These are phyloP conservation scores for Horisme vitalbata DNA, from an alignment of 2,888 invertebrate species.

Conservation along the genomic window DNA sequence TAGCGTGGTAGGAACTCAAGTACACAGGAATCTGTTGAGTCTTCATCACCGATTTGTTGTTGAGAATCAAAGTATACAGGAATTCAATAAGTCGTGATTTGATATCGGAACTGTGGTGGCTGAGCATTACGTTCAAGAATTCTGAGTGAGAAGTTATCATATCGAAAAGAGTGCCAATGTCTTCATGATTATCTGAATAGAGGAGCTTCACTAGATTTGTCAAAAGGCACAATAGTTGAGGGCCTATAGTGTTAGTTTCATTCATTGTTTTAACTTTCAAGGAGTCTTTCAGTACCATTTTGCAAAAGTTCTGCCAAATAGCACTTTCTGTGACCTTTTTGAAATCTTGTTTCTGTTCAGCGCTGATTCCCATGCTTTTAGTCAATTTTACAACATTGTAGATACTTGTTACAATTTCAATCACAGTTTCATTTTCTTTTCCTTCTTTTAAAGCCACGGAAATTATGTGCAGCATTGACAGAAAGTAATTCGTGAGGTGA, in stretches of 20 bases:
- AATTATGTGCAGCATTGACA: conserved; percentile 80
- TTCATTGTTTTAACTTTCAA: conserved; percentile 73
- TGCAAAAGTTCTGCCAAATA: conserved; percentile 84
- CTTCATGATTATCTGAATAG: conserved; percentile 72
- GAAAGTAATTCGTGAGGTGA: conserved; percentile 75
- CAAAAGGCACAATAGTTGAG: conserved; percentile 80
- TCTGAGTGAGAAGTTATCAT: conserved; percentile 91
- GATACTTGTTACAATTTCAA: conserved; percentile 52
- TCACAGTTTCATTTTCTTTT: conserved; percentile 46
- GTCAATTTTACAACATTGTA: conserved; percentile 57
- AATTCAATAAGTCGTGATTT: conserved; percentile 86
- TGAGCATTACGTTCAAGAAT: conserved; percentile 87
- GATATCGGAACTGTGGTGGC: conserved; percentile 68
- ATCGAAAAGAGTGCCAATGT: conserved; percentile 84
- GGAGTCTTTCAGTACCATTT: conserved; percentile 86
- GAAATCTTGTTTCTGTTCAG: conserved; percentile 53
- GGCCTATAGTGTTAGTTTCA: conserved; percentile 58
- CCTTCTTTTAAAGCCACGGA: conserved; percentile 73
- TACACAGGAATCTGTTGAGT: conserved; percentile 88
- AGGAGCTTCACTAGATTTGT: conserved; percentile 81
- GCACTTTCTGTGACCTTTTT: conserved; percentile 70
- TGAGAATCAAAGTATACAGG: conserved; percentile 83
- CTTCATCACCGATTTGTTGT: conserved; percentile 85
- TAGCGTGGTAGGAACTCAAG: conserved; percentile 90
- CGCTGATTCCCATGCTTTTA: conserved; percentile 49